Conservation (phyloP, 1,140 invertebrate species). For the Ostrea denselamellosa region DNA sequence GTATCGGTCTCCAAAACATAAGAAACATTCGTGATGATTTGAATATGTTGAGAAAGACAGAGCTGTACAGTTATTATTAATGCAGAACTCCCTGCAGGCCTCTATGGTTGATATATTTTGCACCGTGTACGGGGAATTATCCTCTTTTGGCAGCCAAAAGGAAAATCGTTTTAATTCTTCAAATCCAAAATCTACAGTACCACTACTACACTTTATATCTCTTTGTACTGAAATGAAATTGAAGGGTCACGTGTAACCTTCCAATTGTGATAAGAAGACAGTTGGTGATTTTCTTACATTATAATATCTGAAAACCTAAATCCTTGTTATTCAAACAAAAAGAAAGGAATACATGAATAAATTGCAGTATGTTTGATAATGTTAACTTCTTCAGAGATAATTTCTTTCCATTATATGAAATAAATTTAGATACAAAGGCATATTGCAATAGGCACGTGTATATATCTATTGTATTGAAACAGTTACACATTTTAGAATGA, state of each 20-base stretch:
- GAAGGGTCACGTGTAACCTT: background rate
- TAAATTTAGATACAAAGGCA: too few species aligned
- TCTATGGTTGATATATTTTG: background rate
- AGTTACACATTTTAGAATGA: too few species aligned
- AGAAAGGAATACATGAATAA: too few species aligned
- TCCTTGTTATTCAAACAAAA: too few species aligned
- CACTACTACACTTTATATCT: conserved; percentile 17
- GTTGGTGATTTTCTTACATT: too few species aligned
- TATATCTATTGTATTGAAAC: too few species aligned
- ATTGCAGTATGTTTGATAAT: too few species aligned
- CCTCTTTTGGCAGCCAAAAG: conserved; percentile 18
- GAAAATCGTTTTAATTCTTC: conserved; percentile 40
- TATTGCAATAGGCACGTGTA: too few species aligned
- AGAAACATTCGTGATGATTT: background rate
- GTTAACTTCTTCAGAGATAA: too few species aligned
- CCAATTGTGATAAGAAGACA: too few species aligned
- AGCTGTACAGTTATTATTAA: background rate
- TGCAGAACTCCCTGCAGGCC: background rate
- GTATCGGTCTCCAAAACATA: conserved; percentile 40
- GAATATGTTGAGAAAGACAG: background rate
- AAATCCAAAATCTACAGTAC: conserved; percentile 43
- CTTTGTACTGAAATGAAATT: conserved; percentile 30
- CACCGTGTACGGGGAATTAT: background rate
- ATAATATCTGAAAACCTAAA: too few species aligned
- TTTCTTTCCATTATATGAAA: too few species aligned